Evolutionary conservation across 2,888 invertebrate genomes (phyloP).

Genomic region (Drosophila diplacantha): DNA sequence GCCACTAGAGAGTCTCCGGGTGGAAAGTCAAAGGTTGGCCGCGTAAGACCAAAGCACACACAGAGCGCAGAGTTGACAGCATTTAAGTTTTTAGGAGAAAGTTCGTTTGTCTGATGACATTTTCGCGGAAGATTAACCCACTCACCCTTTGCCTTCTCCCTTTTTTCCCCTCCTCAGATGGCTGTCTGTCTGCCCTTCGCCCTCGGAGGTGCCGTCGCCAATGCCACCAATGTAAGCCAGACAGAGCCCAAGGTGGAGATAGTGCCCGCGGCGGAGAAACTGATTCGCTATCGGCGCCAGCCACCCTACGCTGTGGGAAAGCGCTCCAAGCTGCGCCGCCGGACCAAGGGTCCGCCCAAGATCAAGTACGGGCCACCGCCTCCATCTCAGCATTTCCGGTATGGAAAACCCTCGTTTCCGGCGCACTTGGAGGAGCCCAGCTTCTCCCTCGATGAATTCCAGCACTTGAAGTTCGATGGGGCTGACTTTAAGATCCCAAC

Average conservation of each 20-base stretch:
- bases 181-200: conserved; percentile 34
- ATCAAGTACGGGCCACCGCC: conserved; percentile 68
- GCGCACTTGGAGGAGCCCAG: conserved; percentile 51
- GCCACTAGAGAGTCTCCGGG: conserved; percentile 22
- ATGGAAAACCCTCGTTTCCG: conserved; percentile 53
- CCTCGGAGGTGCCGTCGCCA: conserved; percentile 9
- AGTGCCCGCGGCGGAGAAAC: conserved; percentile 64
- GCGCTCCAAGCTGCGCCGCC: conserved; percentile 60
- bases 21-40: conserved; percentile 37
- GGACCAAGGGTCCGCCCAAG: conserved; percentile 62
- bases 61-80: conserved; percentile 34
- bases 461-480: conserved; percentile 67
- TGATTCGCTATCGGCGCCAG: conserved; percentile 72
- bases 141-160: conserved; percentile 17
- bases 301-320: conserved; percentile 66
- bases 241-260: conserved; percentile 16
- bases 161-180: conserved; percentile 16
- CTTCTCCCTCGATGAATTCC: conserved; percentile 65
- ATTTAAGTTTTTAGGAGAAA: conserved; percentile 36
- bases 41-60: conserved; percentile 20
- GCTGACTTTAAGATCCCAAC: conserved; percentile 69
- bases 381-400: conserved; percentile 49
- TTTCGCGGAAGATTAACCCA: conserved; percentile 44
- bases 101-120: conserved; percentile 36
- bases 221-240: conserved; percentile 14